phyloP scores from a whole-genome alignment of 2,113 vertebrate species.

The Trematocara marginatum region DNA sequence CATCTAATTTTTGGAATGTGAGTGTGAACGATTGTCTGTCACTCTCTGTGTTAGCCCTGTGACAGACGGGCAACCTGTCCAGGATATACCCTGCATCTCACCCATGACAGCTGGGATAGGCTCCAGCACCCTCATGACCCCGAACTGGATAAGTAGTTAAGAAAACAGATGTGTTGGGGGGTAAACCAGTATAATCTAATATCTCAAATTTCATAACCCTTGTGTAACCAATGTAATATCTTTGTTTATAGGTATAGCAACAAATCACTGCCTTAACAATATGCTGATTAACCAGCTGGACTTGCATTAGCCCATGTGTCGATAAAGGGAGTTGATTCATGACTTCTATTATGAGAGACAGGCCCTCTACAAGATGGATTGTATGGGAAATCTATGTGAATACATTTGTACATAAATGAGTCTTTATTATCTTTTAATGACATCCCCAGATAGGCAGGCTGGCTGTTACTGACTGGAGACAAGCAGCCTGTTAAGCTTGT shows the following conservation, averaged over 20 bases:
- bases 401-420: conserved; percentile 57
- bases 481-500: conserved; percentile 31
- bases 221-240: neutral
- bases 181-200: neutral
- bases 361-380: conserved; percentile 36
- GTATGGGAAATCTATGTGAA: conserved; percentile 61
- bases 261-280: conserved; percentile 2
- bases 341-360: conserved; percentile 31
- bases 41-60: neutral
- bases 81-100: neutral
- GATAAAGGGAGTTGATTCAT: conserved; percentile 55
- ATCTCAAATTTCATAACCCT: neutral
- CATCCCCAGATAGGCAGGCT: conserved; percentile 9
- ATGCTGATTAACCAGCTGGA: conserved; percentile 6
- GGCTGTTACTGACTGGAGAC: conserved; percentile 53
- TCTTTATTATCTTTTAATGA: conserved; percentile 59
- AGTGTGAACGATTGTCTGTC: neutral
- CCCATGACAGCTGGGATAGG: neutral
- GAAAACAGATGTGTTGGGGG: neutral
- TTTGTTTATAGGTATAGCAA: conserved; percentile 11
- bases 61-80: neutral
- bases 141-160: neutral
- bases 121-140: neutral
- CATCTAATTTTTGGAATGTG: neutral
- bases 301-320: conserved; percentile 24